These are phyloP conservation scores for Melopsittacus undulatus DNA, from an alignment of 2,797 vertebrate species.

Conservation along the genomic window DNA sequence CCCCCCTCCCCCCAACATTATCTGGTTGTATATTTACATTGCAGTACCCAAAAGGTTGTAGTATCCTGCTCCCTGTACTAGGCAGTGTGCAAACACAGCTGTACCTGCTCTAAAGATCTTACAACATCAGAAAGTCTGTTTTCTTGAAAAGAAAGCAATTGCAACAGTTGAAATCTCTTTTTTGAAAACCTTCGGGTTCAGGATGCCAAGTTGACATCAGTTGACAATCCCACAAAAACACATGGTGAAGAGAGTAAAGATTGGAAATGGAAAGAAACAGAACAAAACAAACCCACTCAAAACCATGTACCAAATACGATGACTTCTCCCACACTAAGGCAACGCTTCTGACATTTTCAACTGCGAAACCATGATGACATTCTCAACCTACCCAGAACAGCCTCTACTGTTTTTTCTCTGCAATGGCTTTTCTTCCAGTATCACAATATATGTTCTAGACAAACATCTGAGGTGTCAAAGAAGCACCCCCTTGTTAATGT, in stretches of 20 bases:
- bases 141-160: not conserved
- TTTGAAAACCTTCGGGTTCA: not conserved
- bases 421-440: not conserved
- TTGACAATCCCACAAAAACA: not conserved
- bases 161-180: not conserved
- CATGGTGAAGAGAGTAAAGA: not conserved
- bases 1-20: not conserved
- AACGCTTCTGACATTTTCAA: not conserved
- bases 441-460: not conserved
- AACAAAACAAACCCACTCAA: not conserved
- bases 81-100: not conserved
- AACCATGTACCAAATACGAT: conserved; percentile 1
- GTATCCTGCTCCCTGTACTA: not conserved
- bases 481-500: not conserved
- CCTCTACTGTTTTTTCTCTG: not conserved
- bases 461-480: not conserved
- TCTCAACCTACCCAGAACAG: conserved; percentile 14
- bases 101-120: not conserved
- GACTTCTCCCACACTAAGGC: not conserved
- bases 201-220: conserved; percentile 17
- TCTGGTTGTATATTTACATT: not conserved
- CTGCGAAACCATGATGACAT: not conserved
- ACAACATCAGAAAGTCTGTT: not conserved
- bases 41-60: not conserved
- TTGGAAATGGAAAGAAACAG: not conserved